Conservation (phyloP, 1,140 invertebrate species). For the Meloidogyne floridensis region DNA sequence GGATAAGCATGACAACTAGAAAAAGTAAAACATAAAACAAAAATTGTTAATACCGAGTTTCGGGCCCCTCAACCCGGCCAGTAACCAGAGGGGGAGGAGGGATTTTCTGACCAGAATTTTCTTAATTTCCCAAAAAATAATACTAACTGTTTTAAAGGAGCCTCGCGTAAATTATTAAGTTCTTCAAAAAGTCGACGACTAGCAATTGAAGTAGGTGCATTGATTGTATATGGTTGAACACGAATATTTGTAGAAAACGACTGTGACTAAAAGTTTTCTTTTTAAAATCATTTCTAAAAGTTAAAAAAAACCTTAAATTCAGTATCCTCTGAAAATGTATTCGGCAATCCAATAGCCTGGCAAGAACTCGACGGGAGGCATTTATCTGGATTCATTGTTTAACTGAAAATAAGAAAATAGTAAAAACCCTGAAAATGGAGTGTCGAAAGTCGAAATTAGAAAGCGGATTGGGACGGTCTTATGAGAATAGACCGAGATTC, state of each 20-base stretch:
- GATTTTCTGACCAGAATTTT: too few relatives aligned
- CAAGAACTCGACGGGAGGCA: neutral
- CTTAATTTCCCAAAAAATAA: too few relatives aligned
- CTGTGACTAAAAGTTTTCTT: neutral
- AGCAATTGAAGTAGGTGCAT: neutral
- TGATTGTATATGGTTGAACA: neutral
- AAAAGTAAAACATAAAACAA: neutral
- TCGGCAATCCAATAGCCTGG: neutral
- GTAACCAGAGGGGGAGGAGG: too few relatives aligned
- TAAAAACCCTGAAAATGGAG: too few relatives aligned
- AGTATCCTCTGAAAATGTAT: too few relatives aligned
- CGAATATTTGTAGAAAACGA: neutral
- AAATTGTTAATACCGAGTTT: neutral
- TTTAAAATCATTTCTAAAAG: too few relatives aligned
- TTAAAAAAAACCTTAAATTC: too few relatives aligned
- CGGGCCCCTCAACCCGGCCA: too few relatives aligned
- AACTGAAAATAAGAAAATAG: neutral
- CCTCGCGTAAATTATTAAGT: neutral
- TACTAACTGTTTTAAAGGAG: neutral
- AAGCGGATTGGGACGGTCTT: too few relatives aligned
- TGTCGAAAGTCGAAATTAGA: too few relatives aligned
- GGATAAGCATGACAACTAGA: constrained; percentile 36
- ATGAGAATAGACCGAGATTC: too few relatives aligned
- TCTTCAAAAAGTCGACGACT: neutral
- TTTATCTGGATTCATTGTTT: neutral